Evolutionary conservation across 2,113 vertebrate species (phyloP).

Genomic region (Crotophaga sulcirostris): DNA sequence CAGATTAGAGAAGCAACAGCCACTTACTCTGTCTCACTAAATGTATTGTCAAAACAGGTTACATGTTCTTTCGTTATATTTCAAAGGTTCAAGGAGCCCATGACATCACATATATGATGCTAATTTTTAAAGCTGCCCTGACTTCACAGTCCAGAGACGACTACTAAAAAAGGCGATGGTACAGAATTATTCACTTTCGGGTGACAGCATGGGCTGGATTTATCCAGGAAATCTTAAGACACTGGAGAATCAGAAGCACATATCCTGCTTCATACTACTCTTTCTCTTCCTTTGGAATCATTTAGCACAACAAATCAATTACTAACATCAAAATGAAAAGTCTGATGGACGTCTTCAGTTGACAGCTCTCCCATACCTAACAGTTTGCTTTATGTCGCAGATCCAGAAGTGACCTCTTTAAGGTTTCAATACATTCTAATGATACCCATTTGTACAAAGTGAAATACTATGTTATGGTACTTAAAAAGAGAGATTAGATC

Average conservation of each 20-base stretch:
- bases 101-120: neutral
- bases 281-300: neutral
- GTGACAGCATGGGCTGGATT: neutral
- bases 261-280: neutral
- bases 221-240: neutral
- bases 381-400: neutral
- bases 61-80: neutral
- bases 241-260: neutral
- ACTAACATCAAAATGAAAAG: neutral
- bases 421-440: neutral
- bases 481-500: neutral
- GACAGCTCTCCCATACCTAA: neutral
- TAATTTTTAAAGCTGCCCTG: neutral
- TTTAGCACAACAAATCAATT: neutral
- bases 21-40: neutral
- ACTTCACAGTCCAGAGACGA: neutral
- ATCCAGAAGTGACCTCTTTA: neutral
- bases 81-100: neutral
- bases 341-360: neutral
- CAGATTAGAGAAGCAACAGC: neutral
- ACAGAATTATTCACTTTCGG: neutral
- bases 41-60: neutral
- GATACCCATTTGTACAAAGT: neutral
- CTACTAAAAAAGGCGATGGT: neutral
- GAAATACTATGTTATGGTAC: neutral